Evolutionary conservation across 1,140 invertebrate genomes (phyloP).

Genomic region (Diabrotica undecimpunctata): DNA sequence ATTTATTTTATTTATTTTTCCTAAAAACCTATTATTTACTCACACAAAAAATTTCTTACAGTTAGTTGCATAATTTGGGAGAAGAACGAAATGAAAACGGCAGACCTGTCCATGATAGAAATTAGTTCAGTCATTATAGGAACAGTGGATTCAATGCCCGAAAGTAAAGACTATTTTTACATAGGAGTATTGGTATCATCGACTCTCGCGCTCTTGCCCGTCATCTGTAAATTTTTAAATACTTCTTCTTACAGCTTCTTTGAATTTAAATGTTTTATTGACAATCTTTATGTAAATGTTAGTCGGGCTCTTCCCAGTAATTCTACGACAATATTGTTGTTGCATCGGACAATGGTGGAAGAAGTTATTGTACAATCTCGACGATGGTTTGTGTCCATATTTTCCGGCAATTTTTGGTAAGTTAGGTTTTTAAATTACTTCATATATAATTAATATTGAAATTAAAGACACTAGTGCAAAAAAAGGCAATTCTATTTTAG

Average conservation of each 20-base stretch:
- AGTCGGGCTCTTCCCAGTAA: not conserved
- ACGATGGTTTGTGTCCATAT: not conserved
- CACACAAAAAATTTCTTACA: slow-evolving; percentile 44
- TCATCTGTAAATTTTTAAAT: slow-evolving; percentile 27
- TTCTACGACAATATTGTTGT: not conserved
- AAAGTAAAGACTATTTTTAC: slow-evolving; percentile 80
- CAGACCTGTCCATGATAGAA: slow-evolving; percentile 87
- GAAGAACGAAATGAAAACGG: slow-evolving; percentile 81
- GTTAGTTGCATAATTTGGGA: slow-evolving; percentile 96
- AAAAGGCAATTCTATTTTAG: no score
- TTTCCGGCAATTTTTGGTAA: slow-evolving; percentile 5
- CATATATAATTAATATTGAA: no score
- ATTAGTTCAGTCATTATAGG: slow-evolving; percentile 91
- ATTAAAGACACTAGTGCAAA: no score
- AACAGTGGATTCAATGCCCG: slow-evolving; percentile 78
- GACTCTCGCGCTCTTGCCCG: slow-evolving; percentile 55
- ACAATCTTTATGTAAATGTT: slow-evolving; percentile 7
- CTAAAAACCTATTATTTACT: no score
- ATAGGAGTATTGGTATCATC: slow-evolving; percentile 59
- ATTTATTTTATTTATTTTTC: no score
- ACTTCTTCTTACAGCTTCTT: slow-evolving; percentile 1
- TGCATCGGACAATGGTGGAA: not conserved
- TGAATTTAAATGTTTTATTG: not conserved
- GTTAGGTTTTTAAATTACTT: not conserved
- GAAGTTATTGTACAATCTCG: not conserved